These are phyloP conservation scores for Pardosa pseudoannulata DNA, from an alignment of 2,888 invertebrate species.

Conservation along the genomic window DNA sequence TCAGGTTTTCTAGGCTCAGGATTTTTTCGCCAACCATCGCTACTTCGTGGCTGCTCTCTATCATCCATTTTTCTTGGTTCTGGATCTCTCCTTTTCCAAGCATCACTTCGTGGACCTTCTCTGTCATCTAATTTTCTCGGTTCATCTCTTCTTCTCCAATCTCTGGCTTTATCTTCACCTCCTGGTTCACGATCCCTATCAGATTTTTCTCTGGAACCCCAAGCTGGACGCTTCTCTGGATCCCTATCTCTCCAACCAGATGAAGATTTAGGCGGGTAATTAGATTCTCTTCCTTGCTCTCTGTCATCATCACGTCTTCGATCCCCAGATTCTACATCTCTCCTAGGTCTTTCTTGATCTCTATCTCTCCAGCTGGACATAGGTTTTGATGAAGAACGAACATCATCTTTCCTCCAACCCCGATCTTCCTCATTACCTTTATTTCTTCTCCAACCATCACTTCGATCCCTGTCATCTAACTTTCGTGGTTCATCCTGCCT, in stretches of 20 bases:
- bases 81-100: not conserved
- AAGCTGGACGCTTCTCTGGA: not conserved
- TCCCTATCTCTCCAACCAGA: too few species aligned
- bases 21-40: not conserved
- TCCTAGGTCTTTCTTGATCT: not conserved
- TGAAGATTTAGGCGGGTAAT: too few species aligned
- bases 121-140: not conserved
- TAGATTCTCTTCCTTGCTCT: too few species aligned
- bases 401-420: not conserved
- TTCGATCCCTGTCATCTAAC: not conserved
- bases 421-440: not conserved
- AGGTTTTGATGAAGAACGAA: not conserved
- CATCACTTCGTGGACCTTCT: not conserved
- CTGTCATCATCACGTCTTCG: too few species aligned
- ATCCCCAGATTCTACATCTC: too few species aligned
- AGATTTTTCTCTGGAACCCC: too few species aligned
- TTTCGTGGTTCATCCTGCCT: constrained; percentile 7
- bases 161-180: not conserved
- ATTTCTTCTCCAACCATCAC: constrained; percentile 28
- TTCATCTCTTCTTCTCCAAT: not conserved
- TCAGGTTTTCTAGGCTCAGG: not conserved
- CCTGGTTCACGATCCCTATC: not conserved
- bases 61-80: not conserved
- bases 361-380: not conserved
- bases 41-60: not conserved